A percentile compares a stretch with the other conserved stretches of the same genome.
Evolutionary conservation across 2,888 invertebrate genomes (phyloP).

Genomic region (Agonopterix subpropinquella): DNA sequence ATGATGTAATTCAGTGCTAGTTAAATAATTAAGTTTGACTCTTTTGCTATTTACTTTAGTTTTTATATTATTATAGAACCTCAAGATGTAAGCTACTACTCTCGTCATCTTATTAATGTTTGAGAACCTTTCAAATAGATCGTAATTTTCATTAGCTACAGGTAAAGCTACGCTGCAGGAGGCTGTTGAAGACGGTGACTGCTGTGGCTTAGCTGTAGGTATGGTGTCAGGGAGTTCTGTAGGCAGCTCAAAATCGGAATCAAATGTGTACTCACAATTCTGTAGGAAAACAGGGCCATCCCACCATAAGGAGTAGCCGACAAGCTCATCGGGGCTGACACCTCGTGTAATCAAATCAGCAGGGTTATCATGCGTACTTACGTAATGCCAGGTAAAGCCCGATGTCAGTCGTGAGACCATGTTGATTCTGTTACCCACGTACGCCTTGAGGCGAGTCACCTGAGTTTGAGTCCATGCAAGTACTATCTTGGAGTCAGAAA

Average conservation of each 20-base stretch:
- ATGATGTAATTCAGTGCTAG: slow-evolving; percentile 4
- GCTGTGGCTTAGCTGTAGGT: too few species aligned
- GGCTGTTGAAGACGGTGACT: too few species aligned
- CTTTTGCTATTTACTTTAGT: slow-evolving; percentile 1
- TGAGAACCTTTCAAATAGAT: slow-evolving; percentile 8
- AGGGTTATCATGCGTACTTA: too few species aligned
- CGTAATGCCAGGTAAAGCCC: slow-evolving; percentile 9
- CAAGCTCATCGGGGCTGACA: slow-evolving; percentile 3
- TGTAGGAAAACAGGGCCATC: slow-evolving; percentile 1
- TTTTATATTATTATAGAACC: slow-evolving; percentile 11
- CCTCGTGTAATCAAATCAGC: slow-evolving; percentile 10
- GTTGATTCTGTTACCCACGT: slow-evolving; percentile 13
- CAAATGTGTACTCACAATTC: slow-evolving; percentile 1
- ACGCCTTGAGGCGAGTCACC: slow-evolving; percentile 6
- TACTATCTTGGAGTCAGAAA: slow-evolving; percentile 10
- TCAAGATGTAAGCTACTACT: slow-evolving; percentile 9
- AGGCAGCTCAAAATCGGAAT: too few species aligned
- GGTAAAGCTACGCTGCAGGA: neutral
- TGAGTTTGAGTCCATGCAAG: slow-evolving; percentile 12
- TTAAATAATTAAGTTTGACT: neutral
- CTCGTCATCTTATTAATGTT: slow-evolving; percentile 12
- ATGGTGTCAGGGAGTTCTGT: too few species aligned
- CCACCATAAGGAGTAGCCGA: slow-evolving; percentile 4
- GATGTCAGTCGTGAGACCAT: slow-evolving; percentile 5
- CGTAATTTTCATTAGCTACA: neutral